A percentile compares a stretch with the other conserved stretches of the same genome.
These are phyloP conservation scores for Caradrina kadenii DNA, from an alignment of 2,888 invertebrate species.

Conservation along the genomic window DNA sequence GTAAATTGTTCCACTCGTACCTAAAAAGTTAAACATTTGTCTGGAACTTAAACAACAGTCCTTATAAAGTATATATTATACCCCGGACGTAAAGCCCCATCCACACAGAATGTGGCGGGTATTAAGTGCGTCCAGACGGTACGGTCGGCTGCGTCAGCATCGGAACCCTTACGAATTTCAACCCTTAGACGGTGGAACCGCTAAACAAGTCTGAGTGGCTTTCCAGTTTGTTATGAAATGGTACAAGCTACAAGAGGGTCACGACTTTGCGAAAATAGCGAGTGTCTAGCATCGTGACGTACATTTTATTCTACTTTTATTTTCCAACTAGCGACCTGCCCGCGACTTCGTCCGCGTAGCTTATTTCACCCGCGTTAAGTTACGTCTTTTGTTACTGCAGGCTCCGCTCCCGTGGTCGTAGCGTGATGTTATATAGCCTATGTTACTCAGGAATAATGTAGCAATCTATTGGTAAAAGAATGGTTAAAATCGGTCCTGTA, in stretches of 20 bases:
- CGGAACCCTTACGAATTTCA: conserved; percentile 79
- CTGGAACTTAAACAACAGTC: conserved; percentile 48
- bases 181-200: conserved; percentile 76
- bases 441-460: no score
- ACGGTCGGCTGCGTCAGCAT: conserved; percentile 71
- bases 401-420: no score
- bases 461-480: no score
- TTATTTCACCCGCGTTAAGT: no score
- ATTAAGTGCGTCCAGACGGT: conserved; percentile 74
- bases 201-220: conserved; percentile 83
- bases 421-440: no score
- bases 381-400: no score
- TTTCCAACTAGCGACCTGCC: no score
- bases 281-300: no score
- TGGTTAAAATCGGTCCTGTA: no score
- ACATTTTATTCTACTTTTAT: not conserved
- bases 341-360: no score
- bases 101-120: conserved; percentile 61
- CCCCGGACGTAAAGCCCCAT: conserved; percentile 54
- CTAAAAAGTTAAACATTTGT: conserved; percentile 52
- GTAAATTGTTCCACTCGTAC: conserved; percentile 23
- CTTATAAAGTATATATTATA: conserved; percentile 54
- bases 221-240: conserved; percentile 60
- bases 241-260: conserved; percentile 61
- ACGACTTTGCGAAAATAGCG: conserved; percentile 36